A percentile compares a stretch with the other conserved stretches of the same genome.
Evolutionary conservation across 2,113 vertebrate species (phyloP).

Genomic region (Hucho hucho): DNA sequence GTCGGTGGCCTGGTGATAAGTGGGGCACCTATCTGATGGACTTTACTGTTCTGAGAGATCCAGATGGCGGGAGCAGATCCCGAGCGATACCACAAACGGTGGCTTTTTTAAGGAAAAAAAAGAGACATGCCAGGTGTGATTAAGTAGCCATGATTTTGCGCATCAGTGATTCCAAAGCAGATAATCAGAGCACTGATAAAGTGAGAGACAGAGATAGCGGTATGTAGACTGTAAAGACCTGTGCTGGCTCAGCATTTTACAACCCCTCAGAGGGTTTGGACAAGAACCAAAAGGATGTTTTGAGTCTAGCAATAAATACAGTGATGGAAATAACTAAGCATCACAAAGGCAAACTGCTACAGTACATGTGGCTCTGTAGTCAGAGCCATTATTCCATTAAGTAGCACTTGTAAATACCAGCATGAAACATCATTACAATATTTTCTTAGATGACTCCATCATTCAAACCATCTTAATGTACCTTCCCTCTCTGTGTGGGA

Average conservation of each 20-base stretch:
- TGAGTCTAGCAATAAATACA: neutral
- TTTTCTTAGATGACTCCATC: constrained; percentile 32
- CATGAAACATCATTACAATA: constrained; percentile 23
- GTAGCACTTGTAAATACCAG: constrained; percentile 32
- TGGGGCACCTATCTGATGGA: constrained; percentile 48
- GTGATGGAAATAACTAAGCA: constrained; percentile 1
- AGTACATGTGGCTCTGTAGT: constrained; percentile 18
- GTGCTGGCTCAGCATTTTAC: constrained; percentile 23
- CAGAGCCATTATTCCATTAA: constrained; percentile 20
- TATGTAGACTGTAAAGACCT: neutral
- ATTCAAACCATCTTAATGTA: constrained; percentile 33
- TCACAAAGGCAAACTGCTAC: constrained; percentile 1
- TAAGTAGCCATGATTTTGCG: neutral
- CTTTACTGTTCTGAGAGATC: constrained; percentile 38
- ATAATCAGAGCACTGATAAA: constrained; percentile 1
- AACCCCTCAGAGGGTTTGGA: neutral
- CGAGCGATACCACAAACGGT: constrained; percentile 28
- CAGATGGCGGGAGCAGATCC: constrained; percentile 41
- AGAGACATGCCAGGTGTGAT: constrained; percentile 17
- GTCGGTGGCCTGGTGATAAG: constrained; percentile 52
- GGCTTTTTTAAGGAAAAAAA: constrained; percentile 21
- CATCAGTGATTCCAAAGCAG: constrained; percentile 25
- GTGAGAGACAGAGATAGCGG: constrained; percentile 2
- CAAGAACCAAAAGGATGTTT: neutral
- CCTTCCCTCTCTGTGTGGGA: constrained; percentile 5